A percentile compares a stretch with the other conserved stretches of the same genome.
These are phyloP conservation scores for Drosophila novamexicana DNA, from an alignment of 1,140 invertebrate genomes.

Conservation along the genomic window DNA sequence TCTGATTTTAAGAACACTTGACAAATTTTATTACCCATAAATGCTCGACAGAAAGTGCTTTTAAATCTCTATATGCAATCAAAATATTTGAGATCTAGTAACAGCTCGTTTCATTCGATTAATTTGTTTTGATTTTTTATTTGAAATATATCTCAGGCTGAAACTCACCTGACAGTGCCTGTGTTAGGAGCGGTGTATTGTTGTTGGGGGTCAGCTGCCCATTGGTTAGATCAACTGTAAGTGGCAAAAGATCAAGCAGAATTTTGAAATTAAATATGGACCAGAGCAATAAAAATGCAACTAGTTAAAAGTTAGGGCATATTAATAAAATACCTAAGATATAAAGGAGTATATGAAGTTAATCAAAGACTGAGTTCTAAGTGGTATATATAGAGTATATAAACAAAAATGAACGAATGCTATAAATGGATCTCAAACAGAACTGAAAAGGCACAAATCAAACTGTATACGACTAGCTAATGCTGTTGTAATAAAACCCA, in stretches of 20 bases:
- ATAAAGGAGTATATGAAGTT: slow-evolving; percentile 64
- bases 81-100: too few relatives aligned
- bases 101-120: too few relatives aligned
- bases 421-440: slow-evolving; percentile 5
- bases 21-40: too few relatives aligned
- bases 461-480: slow-evolving; percentile 18
- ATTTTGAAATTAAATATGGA: slow-evolving; percentile 48
- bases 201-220: slow-evolving; percentile 97
- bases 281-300: slow-evolving; percentile 16
- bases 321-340: slow-evolving; percentile 54
- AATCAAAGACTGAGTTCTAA: slow-evolving; percentile 66
- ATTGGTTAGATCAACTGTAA: slow-evolving; percentile 95
- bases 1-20: too few relatives aligned
- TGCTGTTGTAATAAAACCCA: slow-evolving; percentile 4
- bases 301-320: slow-evolving; percentile 61
- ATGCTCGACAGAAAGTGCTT: too few relatives aligned
- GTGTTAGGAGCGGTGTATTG: slow-evolving; percentile 96
- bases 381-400: slow-evolving; percentile 38
- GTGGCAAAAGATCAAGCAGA: slow-evolving; percentile 64
- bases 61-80: too few relatives aligned
- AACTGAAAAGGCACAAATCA: slow-evolving; percentile 22
- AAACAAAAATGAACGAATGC: slow-evolving; percentile 7
- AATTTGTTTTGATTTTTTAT: neutral
- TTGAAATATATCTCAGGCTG: neutral
- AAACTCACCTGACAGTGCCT: slow-evolving; percentile 95